Percentiles rank a stretch among this genome's conserved stretches.
These are phyloP conservation scores for Cisticola juncidis DNA, from an alignment of 2,113 vertebrate species.

Conservation along the genomic window DNA sequence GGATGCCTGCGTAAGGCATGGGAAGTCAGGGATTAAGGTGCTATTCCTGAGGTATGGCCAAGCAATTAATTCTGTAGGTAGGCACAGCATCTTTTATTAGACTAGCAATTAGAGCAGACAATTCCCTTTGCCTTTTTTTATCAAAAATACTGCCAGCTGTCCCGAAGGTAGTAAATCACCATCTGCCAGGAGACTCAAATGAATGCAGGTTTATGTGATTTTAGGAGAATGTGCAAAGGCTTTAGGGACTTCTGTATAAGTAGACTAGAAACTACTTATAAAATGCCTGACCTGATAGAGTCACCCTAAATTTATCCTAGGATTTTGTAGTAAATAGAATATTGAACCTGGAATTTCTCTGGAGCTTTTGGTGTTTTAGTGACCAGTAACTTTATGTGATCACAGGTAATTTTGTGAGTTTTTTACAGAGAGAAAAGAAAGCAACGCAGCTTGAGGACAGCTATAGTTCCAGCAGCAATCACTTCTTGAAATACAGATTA, in stretches of 20 bases:
- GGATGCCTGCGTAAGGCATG: neutral
- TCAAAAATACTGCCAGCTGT: neutral
- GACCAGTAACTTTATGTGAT: neutral
- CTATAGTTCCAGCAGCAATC: neutral
- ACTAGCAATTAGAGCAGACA: neutral
- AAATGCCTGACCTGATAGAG: neutral
- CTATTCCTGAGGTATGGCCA: neutral
- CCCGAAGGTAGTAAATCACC: neutral
- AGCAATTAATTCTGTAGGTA: neutral
- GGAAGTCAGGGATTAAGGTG: slow-evolving; percentile 9
- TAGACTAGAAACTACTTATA: neutral
- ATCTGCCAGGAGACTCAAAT: neutral
- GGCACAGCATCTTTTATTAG: neutral
- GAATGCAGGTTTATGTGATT: neutral
- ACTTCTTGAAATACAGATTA: neutral
- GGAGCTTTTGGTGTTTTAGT: neutral
- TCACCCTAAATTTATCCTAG: neutral
- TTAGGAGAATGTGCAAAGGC: neutral
- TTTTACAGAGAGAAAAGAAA: neutral
- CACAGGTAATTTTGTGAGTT: neutral
- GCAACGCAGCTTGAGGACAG: neutral
- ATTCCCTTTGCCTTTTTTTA: neutral
- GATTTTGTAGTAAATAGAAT: neutral
- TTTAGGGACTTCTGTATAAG: neutral
- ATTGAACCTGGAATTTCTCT: neutral